phyloP scores from a whole-genome alignment of 30 jellyfish, hydroid and myxozoan genomes.

The Aurelia sp. region DNA sequence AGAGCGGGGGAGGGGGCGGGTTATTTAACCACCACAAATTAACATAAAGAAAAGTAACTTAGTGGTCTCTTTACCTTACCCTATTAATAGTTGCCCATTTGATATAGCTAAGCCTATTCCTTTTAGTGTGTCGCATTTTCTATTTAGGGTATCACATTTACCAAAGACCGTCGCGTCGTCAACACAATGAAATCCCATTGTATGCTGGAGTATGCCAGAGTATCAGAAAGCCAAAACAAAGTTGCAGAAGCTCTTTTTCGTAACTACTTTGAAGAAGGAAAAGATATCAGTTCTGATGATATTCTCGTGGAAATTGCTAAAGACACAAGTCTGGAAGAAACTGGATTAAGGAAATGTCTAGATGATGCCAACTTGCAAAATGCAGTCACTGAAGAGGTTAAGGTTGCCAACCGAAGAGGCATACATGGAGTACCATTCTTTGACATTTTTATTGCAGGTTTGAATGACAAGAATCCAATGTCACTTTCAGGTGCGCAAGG shows the following conservation, averaged over 20 bases:
- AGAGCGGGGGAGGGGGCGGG: too few relatives aligned
- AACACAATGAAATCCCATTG: conserved; percentile 80
- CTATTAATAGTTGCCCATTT: too few relatives aligned
- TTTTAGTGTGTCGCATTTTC: background rate
- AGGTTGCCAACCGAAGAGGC: conserved; percentile 57
- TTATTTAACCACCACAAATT: too few relatives aligned
- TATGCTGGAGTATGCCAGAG: conserved; percentile 68
- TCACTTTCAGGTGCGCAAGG: conserved; percentile 88
- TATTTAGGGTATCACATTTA: conserved; percentile 80
- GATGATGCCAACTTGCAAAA: conserved; percentile 26
- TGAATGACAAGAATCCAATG: conserved; percentile 73
- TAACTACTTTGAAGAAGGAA: conserved; percentile 80
- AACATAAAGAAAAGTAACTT: too few relatives aligned
- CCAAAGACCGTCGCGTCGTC: conserved; percentile 71
- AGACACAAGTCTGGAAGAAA: conserved; percentile 56
- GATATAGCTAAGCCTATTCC: too few relatives aligned
- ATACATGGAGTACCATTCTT: conserved; percentile 88
- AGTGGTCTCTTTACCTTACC: too few relatives aligned
- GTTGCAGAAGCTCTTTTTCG: conserved; percentile 73
- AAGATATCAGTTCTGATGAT: conserved; percentile 64
- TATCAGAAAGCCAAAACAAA: conserved; percentile 51
- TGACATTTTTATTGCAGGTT: conserved; percentile 64
- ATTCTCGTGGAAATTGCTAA: conserved; percentile 54
- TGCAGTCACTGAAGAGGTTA: conserved; percentile 45
- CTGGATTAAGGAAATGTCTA: conserved; percentile 32